These are phyloP conservation scores for Serinus canaria DNA, from an alignment of 2,113 vertebrate genomes.

Conservation along the genomic window DNA sequence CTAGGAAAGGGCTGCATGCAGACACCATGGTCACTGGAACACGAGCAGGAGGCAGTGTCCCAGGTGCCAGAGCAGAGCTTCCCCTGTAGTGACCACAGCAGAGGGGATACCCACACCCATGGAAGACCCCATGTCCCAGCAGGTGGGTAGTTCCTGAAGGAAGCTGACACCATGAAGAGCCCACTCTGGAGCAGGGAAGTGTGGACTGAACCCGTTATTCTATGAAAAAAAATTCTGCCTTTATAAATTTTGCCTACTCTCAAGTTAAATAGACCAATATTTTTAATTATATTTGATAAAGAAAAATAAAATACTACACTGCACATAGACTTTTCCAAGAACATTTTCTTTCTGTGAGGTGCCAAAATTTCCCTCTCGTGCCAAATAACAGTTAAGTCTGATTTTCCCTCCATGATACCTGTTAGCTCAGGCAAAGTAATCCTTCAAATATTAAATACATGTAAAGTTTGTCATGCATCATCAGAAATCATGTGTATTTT, in stretches of 20 bases:
- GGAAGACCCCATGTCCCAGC: neutral
- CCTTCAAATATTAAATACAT: neutral
- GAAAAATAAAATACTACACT: neutral
- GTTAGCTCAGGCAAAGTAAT: neutral
- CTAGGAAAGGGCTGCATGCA: fast-evolving
- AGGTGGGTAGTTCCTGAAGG: neutral
- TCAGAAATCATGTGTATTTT: neutral
- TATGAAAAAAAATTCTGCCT: neutral
- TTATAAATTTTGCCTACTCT: neutral
- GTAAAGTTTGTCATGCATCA: neutral
- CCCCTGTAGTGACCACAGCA: neutral
- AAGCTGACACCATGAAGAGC: fast-evolving
- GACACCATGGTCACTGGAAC: neutral
- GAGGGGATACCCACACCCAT: neutral
- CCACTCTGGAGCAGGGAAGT: neutral
- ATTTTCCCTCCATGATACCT: neutral
- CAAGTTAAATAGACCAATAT: neutral
- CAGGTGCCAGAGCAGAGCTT: neutral
- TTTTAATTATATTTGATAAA: neutral
- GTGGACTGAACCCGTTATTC: neutral
- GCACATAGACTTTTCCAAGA: neutral
- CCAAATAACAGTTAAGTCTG: neutral
- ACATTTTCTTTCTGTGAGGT: neutral
- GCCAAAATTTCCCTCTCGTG: neutral
- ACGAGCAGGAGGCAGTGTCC: neutral